Evolutionary conservation across 1,140 invertebrate species (phyloP).

Genomic region (Orchestia grillus): DNA sequence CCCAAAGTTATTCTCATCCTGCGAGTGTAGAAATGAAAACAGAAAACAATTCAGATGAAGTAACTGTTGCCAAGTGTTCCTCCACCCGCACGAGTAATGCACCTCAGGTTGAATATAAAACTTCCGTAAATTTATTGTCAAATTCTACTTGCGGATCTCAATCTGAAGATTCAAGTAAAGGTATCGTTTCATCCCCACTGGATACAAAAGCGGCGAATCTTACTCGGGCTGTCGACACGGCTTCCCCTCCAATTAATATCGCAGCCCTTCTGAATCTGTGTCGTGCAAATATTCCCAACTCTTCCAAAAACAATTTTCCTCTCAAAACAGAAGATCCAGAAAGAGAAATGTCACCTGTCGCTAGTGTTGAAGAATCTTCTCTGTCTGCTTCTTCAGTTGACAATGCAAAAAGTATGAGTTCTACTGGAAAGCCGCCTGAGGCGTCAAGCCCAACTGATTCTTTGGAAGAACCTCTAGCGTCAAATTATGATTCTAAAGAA

Average conservation of each 20-base stretch:
- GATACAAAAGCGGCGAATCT: background rate
- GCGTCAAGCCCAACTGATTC: background rate
- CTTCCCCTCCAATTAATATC: background rate
- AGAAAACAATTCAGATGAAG: background rate
- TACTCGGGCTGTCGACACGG: background rate
- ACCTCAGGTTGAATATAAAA: background rate
- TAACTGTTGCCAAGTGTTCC: background rate
- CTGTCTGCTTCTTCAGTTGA: background rate
- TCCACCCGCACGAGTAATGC: background rate
- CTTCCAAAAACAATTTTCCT: background rate
- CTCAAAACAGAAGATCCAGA: background rate
- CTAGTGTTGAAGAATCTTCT: background rate
- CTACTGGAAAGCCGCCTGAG: background rate
- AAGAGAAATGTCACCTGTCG: background rate
- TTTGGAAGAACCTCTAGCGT: background rate
- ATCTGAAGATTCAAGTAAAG: background rate
- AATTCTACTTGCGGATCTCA: background rate
- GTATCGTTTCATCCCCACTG: background rate
- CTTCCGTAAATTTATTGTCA: background rate
- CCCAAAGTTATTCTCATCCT: background rate
- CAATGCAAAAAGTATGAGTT: background rate
- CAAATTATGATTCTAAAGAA: background rate
- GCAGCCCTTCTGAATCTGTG: background rate
- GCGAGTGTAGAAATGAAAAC: background rate
- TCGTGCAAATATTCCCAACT: conserved; percentile 27